A percentile compares a stretch with the other conserved stretches of the same genome.
Conservation (phyloP, 1,140 invertebrate genomes). For the Pemphigus obesinymphae region DNA sequence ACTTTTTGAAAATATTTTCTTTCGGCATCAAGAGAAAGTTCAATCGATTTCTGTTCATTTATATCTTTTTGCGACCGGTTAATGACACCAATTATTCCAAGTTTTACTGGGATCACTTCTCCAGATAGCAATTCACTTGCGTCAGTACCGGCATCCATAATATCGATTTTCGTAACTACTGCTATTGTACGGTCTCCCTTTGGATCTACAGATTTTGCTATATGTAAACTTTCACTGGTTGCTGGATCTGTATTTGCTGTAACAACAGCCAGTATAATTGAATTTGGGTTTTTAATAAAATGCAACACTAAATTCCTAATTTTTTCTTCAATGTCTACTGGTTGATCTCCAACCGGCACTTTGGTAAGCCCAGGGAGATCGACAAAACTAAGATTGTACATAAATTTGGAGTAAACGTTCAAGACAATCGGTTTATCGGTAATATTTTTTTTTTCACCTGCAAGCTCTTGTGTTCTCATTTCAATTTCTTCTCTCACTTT, state of each 20-base stretch:
- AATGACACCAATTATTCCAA: slow-evolving; percentile 74
- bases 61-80: slow-evolving; percentile 72
- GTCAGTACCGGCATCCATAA: slow-evolving; percentile 74
- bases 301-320: slow-evolving; percentile 91
- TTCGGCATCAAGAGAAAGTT: slow-evolving; percentile 62
- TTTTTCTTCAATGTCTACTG: slow-evolving; percentile 85
- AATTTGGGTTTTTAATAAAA: slow-evolving; percentile 87
- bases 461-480: slow-evolving; percentile 64
- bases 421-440: slow-evolving; percentile 67
- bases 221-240: slow-evolving; percentile 90
- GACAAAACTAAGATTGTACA: slow-evolving; percentile 90
- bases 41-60: slow-evolving; percentile 59
- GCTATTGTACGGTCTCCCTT: slow-evolving; percentile 75
- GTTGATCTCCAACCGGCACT: slow-evolving; percentile 93
- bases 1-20: slow-evolving; percentile 59
- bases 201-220: slow-evolving; percentile 91
- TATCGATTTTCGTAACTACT: slow-evolving; percentile 70
- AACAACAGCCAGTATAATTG: slow-evolving; percentile 90
- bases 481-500: slow-evolving; percentile 68
- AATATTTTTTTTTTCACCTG: slow-evolving; percentile 68
- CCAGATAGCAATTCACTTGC: slow-evolving; percentile 69
- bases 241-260: slow-evolving; percentile 94
- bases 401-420: slow-evolving; percentile 62
- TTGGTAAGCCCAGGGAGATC: slow-evolving; percentile 94
- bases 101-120: slow-evolving; percentile 65